Evolutionary conservation across 37 sponge, comb jelly and placozoan genomes (phyloP), one percentile per base, ranked within the genome.

Genomic region (Dysidea cf. avara): DNA sequence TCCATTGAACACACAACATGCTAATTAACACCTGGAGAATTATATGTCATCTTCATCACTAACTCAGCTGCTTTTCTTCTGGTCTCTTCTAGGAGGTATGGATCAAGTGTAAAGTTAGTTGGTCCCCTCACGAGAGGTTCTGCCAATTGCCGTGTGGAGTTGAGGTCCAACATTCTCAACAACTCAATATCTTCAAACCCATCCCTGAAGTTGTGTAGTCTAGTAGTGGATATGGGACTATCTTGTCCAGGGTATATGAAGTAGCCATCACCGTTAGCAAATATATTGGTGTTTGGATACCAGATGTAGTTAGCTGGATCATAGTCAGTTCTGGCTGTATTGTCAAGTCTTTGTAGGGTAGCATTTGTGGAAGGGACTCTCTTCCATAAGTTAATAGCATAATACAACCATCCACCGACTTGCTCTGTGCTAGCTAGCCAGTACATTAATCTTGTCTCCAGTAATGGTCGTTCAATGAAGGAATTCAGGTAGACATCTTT

Each of bases 211-310:
- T 64, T 65, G 17, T 64, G 40, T 14, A 76, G 53, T 2, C 77
- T 29, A 7, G 48, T 39, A 31, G 66, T 38, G 18, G 63, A 54
- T 20, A 76, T 31, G 12, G 77, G 77, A 0, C 77, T 66, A 5
- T 56, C 17, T 13, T 17, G 14, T 3, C 77, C 66, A 3, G 77
- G 77, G 25, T 76, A 76, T 7, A 76, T 37, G 25, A 76, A 51
- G 56, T 65, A 53, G 0, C 77, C 77, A 76, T 76, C 77, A 28
- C 77, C 77, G 52, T 76, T 76, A 20, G 64, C 77, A 65, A 74
- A 74, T 55, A 74, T 74, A 51, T 74, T 62, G 0, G 75, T 74
- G 61, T 33, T 39, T 20, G 75, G 75, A 5, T 38, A 39, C 75
- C 75, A 74, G 43, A 76, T 69, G 22, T 76, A 64, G 66, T 64